phyloP scores from a whole-genome alignment of 1,140 invertebrate species.

The Brachionus koreanus region DNA sequence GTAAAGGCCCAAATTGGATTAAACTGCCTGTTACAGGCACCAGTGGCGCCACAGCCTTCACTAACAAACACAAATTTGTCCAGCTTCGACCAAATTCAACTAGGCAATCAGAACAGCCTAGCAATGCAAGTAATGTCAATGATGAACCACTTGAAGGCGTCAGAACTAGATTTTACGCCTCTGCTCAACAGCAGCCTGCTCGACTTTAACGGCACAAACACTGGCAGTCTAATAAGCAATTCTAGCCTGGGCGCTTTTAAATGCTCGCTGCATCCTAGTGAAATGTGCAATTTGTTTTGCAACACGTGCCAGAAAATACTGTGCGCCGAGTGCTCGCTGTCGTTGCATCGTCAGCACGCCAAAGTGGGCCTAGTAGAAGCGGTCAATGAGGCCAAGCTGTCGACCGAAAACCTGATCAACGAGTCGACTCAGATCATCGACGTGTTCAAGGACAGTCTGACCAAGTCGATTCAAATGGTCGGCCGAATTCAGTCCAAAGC shows the following conservation, averaged over 20 bases:
- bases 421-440: slow-evolving; percentile 39
- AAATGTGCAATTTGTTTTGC: slow-evolving; percentile 14
- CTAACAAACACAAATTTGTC: background rate
- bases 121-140: slow-evolving; percentile 22
- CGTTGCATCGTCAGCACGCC: background rate
- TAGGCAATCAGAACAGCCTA: background rate
- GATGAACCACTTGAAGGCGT: slow-evolving; percentile 43
- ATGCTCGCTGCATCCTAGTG: slow-evolving; percentile 10
- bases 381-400: background rate
- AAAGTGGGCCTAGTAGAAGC: slow-evolving; percentile 34
- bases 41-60: background rate
- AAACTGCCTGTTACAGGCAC: background rate
- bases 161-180: background rate
- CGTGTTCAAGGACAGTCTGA: slow-evolving; percentile 27
- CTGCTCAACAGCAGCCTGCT: background rate
- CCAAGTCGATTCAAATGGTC: slow-evolving; percentile 11
- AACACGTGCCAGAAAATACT: slow-evolving; percentile 23
- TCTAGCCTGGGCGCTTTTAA: background rate
- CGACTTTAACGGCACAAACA: background rate
- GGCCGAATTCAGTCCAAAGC: background rate
- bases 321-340: background rate
- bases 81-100: background rate
- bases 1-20: background rate
- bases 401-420: slow-evolving; percentile 29
- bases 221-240: slow-evolving; percentile 8